phyloP scores from a whole-genome alignment of 37 sponge, comb jelly and placozoan species.

The Oopsacas minuta region DNA sequence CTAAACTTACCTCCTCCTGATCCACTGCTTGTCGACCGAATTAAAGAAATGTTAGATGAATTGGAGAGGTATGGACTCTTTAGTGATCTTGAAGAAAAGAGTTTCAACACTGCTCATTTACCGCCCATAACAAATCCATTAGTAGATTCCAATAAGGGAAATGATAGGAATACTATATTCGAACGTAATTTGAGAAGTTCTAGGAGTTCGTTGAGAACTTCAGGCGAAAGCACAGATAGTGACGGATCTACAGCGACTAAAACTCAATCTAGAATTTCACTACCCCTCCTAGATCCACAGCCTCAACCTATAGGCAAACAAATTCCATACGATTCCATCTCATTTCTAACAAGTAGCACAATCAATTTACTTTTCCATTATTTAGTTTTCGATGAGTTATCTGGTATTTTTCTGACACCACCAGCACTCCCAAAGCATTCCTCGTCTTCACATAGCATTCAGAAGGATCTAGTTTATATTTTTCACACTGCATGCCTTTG shows the following conservation, averaged over 20 bases:
- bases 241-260: not conserved
- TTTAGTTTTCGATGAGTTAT: not conserved
- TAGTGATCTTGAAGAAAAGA: not conserved
- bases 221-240: not conserved
- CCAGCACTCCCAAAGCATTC: not conserved
- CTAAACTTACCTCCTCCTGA: not conserved
- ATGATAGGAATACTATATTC: not conserved
- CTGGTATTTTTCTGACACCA: not conserved
- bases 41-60: constrained; percentile 7
- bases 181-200: not conserved
- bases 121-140: not conserved
- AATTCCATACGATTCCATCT: not conserved
- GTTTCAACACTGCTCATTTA: not conserved
- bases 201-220: not conserved
- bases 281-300: not conserved
- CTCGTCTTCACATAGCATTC: not conserved
- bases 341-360: not conserved
- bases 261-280: not conserved
- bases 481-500: not conserved
- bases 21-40: not conserved
- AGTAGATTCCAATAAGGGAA: not conserved
- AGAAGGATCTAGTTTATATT: not conserved
- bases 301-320: not conserved
- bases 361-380: constrained; percentile 2
- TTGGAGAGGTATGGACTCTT: not conserved